Base-by-base conservation (phyloP, 2,113 vertebrate species). In the Tachycineta bicolor region DNA sequence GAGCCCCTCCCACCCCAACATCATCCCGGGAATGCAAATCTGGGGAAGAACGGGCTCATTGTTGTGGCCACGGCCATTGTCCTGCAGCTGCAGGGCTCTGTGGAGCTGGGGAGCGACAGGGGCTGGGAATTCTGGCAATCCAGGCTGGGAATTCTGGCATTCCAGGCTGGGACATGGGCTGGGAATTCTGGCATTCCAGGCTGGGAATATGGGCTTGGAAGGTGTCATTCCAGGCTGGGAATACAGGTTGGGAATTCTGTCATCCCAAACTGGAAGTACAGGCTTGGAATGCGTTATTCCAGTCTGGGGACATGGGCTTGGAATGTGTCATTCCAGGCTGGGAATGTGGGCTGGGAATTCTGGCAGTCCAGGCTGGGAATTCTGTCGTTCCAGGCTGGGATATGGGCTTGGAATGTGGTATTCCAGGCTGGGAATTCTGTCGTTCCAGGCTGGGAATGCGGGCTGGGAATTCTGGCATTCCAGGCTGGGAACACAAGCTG, bases 41-140 rank as follows among this genome's bases (percentile, higher is more conserved):
- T 37, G 28, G 12, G 5, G 15, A 62, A 92, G 91, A 86, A 96
- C 44, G 59, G 71, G 50, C 41, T 53, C 71, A 97, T 97, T 97
- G 96, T 90, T 78, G 67, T 71, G 86, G 86, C 90, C 91, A 41
- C 37, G 91, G 73, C 77, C 90, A 79, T 92, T 97, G 86, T 96
- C 71, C 68, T 52, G 82, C 95, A 96, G 95, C 60, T 89, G 97
- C 90, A 41, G 89, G 1, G 67, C 93, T 95, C 83, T 85, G 91
- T 85, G 58, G 46, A 7, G 88, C 94, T 86, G 90, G 15, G 63
- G 39, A 67, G 92, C 14, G 63, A 43, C 50, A 50, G 79, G 50
- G 67, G 67, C 93, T 53, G 64, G 92, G 86, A 93, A 43, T 43
- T 60, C 24, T 33, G 55, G 3, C 15, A 60, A 12, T 60, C 24